Evolutionary conservation across 2,888 invertebrate species (phyloP).

Genomic region (Arrhopalites spinosus): DNA sequence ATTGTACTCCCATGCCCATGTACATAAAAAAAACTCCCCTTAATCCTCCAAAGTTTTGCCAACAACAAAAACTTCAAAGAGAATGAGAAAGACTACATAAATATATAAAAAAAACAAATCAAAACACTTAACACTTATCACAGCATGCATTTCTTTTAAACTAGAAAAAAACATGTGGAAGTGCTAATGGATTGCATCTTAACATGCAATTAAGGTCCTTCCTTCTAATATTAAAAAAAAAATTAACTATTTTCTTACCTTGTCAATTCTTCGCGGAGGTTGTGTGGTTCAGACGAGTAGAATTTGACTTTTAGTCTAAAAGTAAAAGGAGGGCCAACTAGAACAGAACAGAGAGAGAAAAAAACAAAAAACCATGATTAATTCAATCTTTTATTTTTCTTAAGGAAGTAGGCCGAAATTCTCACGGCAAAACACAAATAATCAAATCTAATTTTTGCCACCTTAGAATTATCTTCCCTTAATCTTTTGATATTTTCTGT

Average conservation of each 20-base stretch:
- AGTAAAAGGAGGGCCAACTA: conserved; percentile 96
- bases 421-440: too few species aligned
- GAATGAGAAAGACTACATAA: neutral
- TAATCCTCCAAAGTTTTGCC: neutral
- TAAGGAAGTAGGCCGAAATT: too few species aligned
- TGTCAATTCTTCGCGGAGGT: conserved; percentile 93
- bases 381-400: too few species aligned
- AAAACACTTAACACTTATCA: conserved; percentile 19
- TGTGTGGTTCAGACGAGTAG: conserved; percentile 97
- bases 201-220: neutral
- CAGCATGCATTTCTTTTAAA: conserved; percentile 7
- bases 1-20: too few species aligned
- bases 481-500: neutral
- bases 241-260: conserved; percentile 62
- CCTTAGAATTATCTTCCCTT: neutral
- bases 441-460: neutral
- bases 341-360: conserved; percentile 57
- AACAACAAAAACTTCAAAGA: neutral
- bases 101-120: conserved; percentile 2
- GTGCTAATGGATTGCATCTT: neutral
- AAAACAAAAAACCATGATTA: neutral
- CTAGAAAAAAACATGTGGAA: neutral
- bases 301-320: conserved; percentile 95
- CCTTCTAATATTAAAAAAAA: neutral
- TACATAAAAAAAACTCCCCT: too few species aligned